These are phyloP conservation scores for Gnatocerus cornutus DNA, from an alignment of 2,888 invertebrate genomes.

Conservation along the genomic window DNA sequence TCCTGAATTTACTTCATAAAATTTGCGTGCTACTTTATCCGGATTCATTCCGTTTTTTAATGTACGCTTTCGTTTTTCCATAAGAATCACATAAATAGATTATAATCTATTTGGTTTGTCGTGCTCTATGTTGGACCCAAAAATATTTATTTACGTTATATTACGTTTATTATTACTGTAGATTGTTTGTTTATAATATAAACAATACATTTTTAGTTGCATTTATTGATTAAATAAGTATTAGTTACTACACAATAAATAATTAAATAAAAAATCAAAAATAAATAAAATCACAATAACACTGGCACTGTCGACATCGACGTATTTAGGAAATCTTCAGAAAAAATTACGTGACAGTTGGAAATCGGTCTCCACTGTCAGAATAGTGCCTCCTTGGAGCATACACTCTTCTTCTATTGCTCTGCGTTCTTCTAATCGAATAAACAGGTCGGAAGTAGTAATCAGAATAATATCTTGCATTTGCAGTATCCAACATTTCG, in stretches of 20 bases:
- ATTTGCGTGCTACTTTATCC: too few species aligned
- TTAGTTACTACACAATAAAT: neutral
- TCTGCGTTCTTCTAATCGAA: conserved; percentile 18
- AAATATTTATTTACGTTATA: too few species aligned
- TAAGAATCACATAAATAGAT: too few species aligned
- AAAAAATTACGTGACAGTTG: conserved; percentile 10
- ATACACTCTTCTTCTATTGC: conserved; percentile 25
- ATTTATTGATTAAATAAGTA: too few species aligned
- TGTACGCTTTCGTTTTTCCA: too few species aligned
- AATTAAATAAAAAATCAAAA: conserved; percentile 7
- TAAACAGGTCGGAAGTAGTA: conserved; percentile 20
- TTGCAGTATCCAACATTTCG: conserved; percentile 25
- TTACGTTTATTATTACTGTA: too few species aligned
- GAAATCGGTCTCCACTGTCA: conserved; percentile 9
- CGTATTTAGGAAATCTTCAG: neutral
- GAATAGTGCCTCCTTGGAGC: conserved; percentile 8
- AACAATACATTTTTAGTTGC: too few species aligned
- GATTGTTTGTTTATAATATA: too few species aligned
- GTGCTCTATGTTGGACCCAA: too few species aligned
- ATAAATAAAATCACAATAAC: conserved; percentile 24
- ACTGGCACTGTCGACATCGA: conserved; percentile 3
- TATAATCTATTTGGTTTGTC: too few species aligned
- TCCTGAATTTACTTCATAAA: too few species aligned
- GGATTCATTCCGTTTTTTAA: too few species aligned
- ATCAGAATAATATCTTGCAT: conserved; percentile 20